Evolutionary conservation across 2,113 vertebrate species (phyloP).

Genomic region (Murina feae): DNA sequence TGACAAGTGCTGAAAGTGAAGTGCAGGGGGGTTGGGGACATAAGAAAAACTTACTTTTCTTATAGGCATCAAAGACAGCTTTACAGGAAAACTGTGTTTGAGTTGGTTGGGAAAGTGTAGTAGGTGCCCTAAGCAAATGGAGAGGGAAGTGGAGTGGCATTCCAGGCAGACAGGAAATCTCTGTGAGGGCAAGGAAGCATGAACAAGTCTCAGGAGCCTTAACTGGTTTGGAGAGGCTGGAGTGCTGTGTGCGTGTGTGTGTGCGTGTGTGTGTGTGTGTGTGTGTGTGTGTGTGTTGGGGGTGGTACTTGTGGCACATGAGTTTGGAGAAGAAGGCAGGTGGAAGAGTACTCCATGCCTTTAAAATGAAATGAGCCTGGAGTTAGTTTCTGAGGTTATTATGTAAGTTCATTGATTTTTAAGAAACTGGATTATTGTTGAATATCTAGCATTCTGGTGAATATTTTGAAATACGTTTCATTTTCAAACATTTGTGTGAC

Average conservation of each 20-base stretch:
- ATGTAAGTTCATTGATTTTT: background rate
- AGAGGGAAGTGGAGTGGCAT: background rate
- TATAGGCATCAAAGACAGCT: background rate
- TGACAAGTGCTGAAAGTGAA: background rate
- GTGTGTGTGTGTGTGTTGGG: background rate
- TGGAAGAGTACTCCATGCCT: background rate
- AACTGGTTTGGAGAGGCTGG: background rate
- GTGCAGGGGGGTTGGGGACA: too few species aligned
- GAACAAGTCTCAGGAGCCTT: background rate
- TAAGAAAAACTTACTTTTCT: background rate
- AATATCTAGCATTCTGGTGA: background rate
- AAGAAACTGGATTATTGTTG: constrained; percentile 17
- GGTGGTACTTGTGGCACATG: background rate
- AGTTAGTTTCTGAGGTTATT: background rate
- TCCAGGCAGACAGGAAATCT: background rate
- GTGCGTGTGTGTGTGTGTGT: background rate
- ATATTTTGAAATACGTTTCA: constrained; percentile 32
- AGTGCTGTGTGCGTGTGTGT: background rate
- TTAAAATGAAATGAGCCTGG: background rate
- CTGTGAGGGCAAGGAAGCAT: background rate
- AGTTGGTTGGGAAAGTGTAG: background rate
- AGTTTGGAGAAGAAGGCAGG: background rate
- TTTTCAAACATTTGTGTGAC: background rate
- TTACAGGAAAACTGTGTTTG: background rate
- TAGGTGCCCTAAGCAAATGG: background rate